Evolutionary conservation across 2,888 invertebrate genomes (phyloP), one percentile per base, ranked within the genome.

Genomic region (Laothoe populi): DNA sequence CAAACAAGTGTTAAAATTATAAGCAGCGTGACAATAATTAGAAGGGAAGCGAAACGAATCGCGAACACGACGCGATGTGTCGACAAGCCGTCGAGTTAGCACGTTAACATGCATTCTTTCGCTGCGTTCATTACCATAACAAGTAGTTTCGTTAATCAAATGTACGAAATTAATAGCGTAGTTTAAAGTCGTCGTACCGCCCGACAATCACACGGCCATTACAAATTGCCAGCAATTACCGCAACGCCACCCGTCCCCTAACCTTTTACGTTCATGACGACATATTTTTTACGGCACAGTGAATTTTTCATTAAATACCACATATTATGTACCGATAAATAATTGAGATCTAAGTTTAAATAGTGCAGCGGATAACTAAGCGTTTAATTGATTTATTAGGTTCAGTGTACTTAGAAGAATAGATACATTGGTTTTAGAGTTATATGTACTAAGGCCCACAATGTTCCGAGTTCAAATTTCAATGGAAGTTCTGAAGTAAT

Each of bases 71-170:
- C 88, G 84, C 88, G 84, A 86, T 87, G 84, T 90, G 91, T 89
- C 89, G 90, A 91, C 92, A 90, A 84, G 85, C 83, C 84, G 84
- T 80, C 87, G 82, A 77, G 87, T 88, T 88, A 84, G 78, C 90
- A 85, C 85, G 84, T 87, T 89, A 80, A 84, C 90, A 84, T 88
- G 90, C 91, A 91, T 92, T 92, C 91, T 91, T 92, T 89, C 81
- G 81, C 79, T 81, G 83, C 86, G 85, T 89, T 90, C 90, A 92
- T 92, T 92, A 89, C 78, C 90, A 92, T 92, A 92, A 92, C 90
- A 91, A 91, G 90, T 90, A 91, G 90, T 92, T 92, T 88, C 90
- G 91, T 92, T 92, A 91, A 92, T 92, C 91, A 92, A 92, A 92
- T 92, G 90, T 90, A 92, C 90, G 86, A 91, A 92, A 92, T 92